Evolutionary conservation across 53 echinoderm and acorn worm genomes (phyloP), one percentile per base, ranked within the genome.

Genomic region (Patiria pectinifera): DNA sequence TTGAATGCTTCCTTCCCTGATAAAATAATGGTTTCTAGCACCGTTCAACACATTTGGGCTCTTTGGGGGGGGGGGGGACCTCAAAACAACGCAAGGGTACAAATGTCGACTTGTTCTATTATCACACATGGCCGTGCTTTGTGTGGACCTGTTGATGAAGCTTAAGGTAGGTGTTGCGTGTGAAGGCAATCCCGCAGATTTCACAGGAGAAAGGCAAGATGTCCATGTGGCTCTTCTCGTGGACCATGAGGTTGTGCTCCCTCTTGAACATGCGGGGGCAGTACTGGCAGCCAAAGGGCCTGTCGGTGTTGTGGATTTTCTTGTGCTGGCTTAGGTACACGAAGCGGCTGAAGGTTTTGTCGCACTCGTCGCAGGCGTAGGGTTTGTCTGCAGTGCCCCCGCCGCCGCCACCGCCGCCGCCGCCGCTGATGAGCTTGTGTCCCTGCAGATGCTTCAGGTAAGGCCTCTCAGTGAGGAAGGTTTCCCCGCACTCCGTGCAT

Each of bases 321-420:
- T 45, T 80, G 81, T 90, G 90, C 62, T 90, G 90, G 4, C n/a
- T 90, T 4, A 90, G 90, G 90, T 80, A 90, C 66, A 80, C 71
- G 47, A n/a, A 21, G 16, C 46, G 80, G 23, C 69, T 80, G 81
- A 90, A 90, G 14, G 90, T 80, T 71, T 90, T 90, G 22, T 63
- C 90, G 90, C 90, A 90, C 66, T 80, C 25, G 21, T 81, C 63
- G 69, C 90, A 90, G 16, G 89, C 62, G 35, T 89, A 89, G 9
- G 89, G 89, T 44, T 59, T 78, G 60, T 89, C 80, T 35, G 35
- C 35, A 35, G 35, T 35, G 15, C 24, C 75, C 48, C n/a, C n/a
- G 63, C 60, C 79, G 18, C 21, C 60, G 49, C 49, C 49, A 49
- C 6, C 49, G 16, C 46, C 80, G 47, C 63, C 25, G 45, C 66